Percentiles rank a stretch among this genome's conserved stretches.
phyloP scores from a whole-genome alignment of 2,113 vertebrate species.

The Vireo altiloquus region DNA sequence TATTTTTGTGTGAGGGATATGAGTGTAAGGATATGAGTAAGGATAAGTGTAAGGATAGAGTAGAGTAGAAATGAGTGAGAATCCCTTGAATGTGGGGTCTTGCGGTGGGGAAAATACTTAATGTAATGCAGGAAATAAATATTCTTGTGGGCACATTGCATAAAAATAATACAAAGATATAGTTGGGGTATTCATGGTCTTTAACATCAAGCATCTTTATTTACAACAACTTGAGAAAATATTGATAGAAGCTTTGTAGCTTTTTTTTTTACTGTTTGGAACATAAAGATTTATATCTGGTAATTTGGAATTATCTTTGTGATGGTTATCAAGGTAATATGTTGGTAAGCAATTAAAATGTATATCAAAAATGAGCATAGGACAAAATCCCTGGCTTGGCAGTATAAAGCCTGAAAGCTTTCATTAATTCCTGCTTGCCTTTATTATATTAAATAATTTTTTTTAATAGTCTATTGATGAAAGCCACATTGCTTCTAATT shows the following conservation, averaged over 20 bases:
- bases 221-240: not conserved
- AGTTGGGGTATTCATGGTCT: not conserved
- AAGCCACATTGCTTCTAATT: conserved; percentile 4
- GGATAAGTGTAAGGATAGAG: not conserved
- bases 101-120: not conserved
- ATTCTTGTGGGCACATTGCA: not conserved
- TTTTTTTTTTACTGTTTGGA: not conserved
- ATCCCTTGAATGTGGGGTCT: not conserved
- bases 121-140: not conserved
- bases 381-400: not conserved
- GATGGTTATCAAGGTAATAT: conserved; percentile 27
- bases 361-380: not conserved
- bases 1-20: not conserved
- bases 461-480: not conserved
- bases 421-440: conserved; percentile 2
- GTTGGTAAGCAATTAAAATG: conserved; percentile 52
- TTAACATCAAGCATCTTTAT: not conserved
- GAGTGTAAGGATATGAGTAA: too few species aligned
- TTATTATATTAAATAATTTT: not conserved
- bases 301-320: conserved; percentile 46
- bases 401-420: conserved; percentile 2
- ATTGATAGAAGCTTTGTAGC: not conserved
- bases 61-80: not conserved
- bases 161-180: not conserved
- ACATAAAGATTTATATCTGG: not conserved